phyloP scores from a whole-genome alignment of 2,888 invertebrate genomes.

The Odontothrips loti region DNA sequence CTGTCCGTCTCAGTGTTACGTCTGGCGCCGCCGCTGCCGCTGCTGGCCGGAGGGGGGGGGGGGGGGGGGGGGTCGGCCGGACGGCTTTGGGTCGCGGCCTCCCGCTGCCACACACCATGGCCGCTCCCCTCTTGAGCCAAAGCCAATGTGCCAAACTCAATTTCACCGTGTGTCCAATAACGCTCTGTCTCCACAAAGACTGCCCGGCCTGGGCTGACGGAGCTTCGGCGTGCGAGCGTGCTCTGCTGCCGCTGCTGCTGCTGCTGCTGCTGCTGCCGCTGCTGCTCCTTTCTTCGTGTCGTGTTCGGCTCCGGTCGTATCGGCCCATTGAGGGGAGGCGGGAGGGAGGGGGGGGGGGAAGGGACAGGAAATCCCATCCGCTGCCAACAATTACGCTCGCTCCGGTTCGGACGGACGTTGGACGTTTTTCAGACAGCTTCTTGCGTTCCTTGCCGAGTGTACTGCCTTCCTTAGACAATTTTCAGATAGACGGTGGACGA shows the following conservation, averaged over 20 bases:
- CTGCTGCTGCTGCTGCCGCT: not conserved
- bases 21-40: not conserved
- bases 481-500: too few species aligned
- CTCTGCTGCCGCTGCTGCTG: not conserved
- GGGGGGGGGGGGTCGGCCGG: not conserved
- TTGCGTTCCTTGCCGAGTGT: too few species aligned
- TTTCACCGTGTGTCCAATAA: slow-evolving; percentile 25
- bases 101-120: not conserved
- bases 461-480: too few species aligned
- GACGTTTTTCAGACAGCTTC: too few species aligned
- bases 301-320: not conserved
- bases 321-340: not conserved
- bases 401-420: not conserved
- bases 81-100: not conserved
- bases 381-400: slow-evolving; percentile 13
- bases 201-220: not conserved
- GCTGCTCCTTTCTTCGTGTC: not conserved
- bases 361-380: not conserved
- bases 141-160: slow-evolving; percentile 26
- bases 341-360: not conserved
- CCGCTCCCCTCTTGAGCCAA: not conserved
- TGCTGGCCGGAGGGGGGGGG: not conserved
- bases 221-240: not conserved
- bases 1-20: too few species aligned
- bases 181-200: slow-evolving; percentile 24